Evolutionary conservation across 2,797 vertebrate genomes (phyloP), one percentile per base, ranked within the genome.

Genomic region (Bucorvus abyssinicus): DNA sequence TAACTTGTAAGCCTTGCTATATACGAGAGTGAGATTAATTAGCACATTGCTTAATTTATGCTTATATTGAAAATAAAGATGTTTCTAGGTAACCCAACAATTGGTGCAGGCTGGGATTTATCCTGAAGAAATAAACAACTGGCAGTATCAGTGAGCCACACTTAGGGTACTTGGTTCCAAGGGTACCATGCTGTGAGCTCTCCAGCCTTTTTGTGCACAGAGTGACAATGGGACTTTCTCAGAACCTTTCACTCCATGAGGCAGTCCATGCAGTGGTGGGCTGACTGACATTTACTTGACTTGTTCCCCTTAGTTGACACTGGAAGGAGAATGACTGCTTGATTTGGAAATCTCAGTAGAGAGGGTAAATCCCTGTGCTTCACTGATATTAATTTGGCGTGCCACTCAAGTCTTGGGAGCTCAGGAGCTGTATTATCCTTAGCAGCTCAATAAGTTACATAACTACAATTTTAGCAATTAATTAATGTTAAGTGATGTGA

Each of bases 381-480:
- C 45, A 5, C 69, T 81, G 76, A 71, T 93, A 68, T 13, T 96
- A 94, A 94, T 95, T 90, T 89, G 93, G 53, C 0, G 0, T 93
- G 85, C 82, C 79, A 50, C 69, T 95, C 76, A 86, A 83, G 76
- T 70, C 83, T 87, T 77, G 76, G 91, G 73, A 95, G 49, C 68
- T 93, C 5, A 0, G 89, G 87, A 96, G 68, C 87, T 47, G 45
- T 86, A 90, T 94, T 90, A 84, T 94, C 94, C 71, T 80, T 91
- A 88, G 93, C 83, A 95, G 73, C 87, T 96, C 82, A 65, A 2
- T 84, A 94, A 94, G 83, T 91, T 95, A 90, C 79, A 52, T 95
- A 95, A 96, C 91, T 94, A 94, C 82, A 90, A 95, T 90, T 94
- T 96, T 78, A 95, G 88, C 89, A 94, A 90, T 95, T 97, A 96